Evolutionary conservation across 2,888 invertebrate species (phyloP).

Genomic region (Andrena dorsata): DNA sequence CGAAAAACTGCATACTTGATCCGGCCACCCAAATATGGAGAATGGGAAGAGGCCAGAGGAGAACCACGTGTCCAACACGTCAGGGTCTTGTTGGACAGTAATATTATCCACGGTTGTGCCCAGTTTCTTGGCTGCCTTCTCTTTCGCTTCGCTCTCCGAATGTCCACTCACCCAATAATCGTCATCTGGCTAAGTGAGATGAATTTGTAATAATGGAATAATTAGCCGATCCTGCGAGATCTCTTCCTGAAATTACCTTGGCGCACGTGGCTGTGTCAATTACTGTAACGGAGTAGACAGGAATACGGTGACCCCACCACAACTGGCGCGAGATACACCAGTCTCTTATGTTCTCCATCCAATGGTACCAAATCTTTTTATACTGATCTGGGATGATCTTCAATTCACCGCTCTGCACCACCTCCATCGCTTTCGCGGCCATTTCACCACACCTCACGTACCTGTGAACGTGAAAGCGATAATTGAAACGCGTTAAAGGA

Average conservation of each 20-base stretch:
- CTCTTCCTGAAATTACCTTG: conserved; percentile 48
- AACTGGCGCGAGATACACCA: conserved; percentile 99
- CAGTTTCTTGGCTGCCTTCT: conserved; percentile 92
- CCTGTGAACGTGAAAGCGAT: conserved; percentile 83
- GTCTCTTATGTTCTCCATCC: conserved; percentile 98
- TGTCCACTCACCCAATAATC: conserved; percentile 87
- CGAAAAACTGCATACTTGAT: conserved; percentile 86
- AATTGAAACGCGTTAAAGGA: neutral
- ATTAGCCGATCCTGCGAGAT: neutral
- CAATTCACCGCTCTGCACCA: conserved; percentile 92
- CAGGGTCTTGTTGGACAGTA: conserved; percentile 92
- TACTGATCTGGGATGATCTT: conserved; percentile 96
- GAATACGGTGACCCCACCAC: conserved; percentile 99
- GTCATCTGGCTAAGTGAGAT: conserved; percentile 80
- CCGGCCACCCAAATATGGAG: conserved; percentile 98
- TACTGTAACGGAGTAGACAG: conserved; percentile 93
- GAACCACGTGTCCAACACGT: conserved; percentile 99
- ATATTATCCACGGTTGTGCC: conserved; percentile 86
- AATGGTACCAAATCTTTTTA: conserved; percentile 96
- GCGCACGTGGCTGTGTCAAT: conserved; percentile 80
- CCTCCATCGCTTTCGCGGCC: conserved; percentile 94
- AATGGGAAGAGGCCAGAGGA: conserved; percentile 98
- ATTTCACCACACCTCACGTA: conserved; percentile 95
- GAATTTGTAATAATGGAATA: conserved; percentile 14
- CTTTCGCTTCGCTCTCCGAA: conserved; percentile 90